Conservation (phyloP, 1,140 invertebrate genomes). For the Druon quercuslanigerum region DNA sequence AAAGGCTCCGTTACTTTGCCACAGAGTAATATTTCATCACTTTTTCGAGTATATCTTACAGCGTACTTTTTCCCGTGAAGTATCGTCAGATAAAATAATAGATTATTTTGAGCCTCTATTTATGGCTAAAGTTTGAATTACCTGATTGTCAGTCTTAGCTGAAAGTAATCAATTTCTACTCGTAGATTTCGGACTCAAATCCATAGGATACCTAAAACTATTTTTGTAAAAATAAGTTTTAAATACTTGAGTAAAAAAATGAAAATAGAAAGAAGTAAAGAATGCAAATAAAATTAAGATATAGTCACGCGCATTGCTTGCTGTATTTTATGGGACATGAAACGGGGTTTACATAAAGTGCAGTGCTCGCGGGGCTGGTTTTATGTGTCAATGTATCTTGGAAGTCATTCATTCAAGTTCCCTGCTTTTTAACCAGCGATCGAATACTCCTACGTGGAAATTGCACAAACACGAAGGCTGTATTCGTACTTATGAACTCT, state of each 20-base stretch:
- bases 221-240: neutral
- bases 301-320: constrained; percentile 5
- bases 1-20: too few species aligned
- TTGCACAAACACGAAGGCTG: constrained; percentile 40
- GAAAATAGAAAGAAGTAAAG: neutral
- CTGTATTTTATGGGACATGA: constrained; percentile 30
- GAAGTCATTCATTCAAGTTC: constrained; percentile 23
- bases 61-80: too few species aligned
- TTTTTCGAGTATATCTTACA: too few species aligned
- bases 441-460: constrained; percentile 37
- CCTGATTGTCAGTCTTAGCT: too few species aligned
- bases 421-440: neutral
- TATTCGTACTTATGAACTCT: constrained; percentile 44
- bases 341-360: constrained; percentile 28
- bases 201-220: too few species aligned
- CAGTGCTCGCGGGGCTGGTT: constrained; percentile 22
- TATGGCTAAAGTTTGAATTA: too few species aligned
- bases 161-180: too few species aligned
- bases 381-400: constrained; percentile 28
- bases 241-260: neutral
- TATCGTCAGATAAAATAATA: too few species aligned
- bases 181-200: too few species aligned
- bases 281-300: constrained; percentile 23
- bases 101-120: too few species aligned
- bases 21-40: too few species aligned